These are phyloP conservation scores for Epinotia demarniana DNA, from an alignment of 2,888 invertebrate species.

Conservation along the genomic window DNA sequence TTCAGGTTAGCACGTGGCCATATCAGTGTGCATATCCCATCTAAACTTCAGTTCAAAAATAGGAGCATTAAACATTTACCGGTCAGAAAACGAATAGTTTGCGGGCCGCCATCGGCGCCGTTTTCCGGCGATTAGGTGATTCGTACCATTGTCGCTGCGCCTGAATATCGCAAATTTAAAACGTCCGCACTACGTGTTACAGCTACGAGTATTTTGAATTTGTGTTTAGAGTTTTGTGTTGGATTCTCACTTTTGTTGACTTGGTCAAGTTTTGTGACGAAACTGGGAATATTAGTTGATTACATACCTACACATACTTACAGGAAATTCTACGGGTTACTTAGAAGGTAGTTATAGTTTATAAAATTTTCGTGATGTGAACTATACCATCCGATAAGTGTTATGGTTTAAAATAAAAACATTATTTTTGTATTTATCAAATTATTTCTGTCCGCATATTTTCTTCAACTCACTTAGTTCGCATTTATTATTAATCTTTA, in stretches of 20 bases:
- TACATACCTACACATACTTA: background rate
- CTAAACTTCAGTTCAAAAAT: background rate
- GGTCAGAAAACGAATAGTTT: conserved; percentile 19
- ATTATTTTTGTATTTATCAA: too few relatives aligned
- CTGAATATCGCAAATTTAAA: conserved; percentile 39
- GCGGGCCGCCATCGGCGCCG: conserved; percentile 16
- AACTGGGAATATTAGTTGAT: background rate
- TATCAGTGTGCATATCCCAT: too few relatives aligned
- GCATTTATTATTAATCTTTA: too few relatives aligned
- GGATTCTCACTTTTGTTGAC: background rate
- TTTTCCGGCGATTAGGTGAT: conserved; percentile 44
- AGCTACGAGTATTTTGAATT: conserved; percentile 3
- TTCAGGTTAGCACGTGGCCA: background rate
- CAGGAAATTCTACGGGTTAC: too few relatives aligned
- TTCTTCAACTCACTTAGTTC: too few relatives aligned
- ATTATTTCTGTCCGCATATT: too few relatives aligned
- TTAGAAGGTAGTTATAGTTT: too few relatives aligned
- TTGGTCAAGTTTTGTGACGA: background rate
- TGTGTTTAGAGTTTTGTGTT: conserved; percentile 14
- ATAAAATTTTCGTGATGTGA: too few relatives aligned
- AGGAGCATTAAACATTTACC: background rate
- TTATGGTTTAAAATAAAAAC: too few relatives aligned
- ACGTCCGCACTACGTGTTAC: conserved; percentile 19
- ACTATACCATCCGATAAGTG: too few relatives aligned
- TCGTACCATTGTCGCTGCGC: conserved; percentile 35